Evolutionary conservation across 1,140 invertebrate species (phyloP).

Genomic region (Mizuhopecten yessoensis): DNA sequence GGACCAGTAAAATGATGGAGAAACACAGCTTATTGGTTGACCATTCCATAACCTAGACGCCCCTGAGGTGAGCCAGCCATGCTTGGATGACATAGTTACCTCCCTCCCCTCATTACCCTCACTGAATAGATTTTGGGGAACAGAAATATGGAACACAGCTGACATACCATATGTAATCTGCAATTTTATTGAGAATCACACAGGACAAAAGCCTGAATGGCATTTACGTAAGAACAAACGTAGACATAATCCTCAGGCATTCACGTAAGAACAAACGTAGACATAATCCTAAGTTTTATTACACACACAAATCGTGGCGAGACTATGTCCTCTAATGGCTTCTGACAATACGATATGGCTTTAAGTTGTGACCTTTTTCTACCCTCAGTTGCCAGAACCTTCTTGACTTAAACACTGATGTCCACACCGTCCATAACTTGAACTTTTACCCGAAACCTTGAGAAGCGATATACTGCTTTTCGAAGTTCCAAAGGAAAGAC

Average conservation of each 20-base stretch:
- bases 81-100: too few species aligned
- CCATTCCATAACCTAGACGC: too few species aligned
- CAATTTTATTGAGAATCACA: background rate
- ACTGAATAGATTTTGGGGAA: too few species aligned
- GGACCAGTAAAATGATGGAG: too few species aligned
- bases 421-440: background rate
- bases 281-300: slow-evolving; percentile 12
- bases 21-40: too few species aligned
- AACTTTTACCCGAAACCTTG: background rate
- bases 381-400: background rate
- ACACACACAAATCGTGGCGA: background rate
- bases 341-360: background rate
- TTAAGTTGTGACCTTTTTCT: background rate
- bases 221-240: background rate
- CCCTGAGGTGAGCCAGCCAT: too few species aligned
- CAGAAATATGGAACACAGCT: too few species aligned
- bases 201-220: background rate
- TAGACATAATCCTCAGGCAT: background rate
- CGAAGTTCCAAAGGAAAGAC: background rate
- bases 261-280: too few species aligned
- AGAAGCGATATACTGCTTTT: background rate
- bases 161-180: background rate
- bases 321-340: background rate
- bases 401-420: background rate
- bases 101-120: too few species aligned